These are phyloP conservation scores for Mus spicilegus DNA, from an alignment of 2,113 vertebrate species.

Conservation along the genomic window DNA sequence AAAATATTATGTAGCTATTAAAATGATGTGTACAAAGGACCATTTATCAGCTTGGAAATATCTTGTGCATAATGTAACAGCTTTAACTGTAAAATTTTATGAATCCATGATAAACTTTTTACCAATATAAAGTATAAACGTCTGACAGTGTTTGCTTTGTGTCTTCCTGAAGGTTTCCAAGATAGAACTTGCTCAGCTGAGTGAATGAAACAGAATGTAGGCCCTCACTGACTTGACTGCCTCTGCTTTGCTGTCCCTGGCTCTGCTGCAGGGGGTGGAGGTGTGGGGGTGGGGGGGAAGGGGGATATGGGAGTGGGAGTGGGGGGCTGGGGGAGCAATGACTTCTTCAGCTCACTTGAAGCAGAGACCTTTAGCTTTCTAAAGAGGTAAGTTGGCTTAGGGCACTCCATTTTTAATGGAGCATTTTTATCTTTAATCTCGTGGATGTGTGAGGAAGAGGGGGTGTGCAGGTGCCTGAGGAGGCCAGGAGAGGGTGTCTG, in stretches of 20 bases:
- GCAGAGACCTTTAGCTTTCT: neutral
- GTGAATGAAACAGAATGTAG: neutral
- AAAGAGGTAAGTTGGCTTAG: neutral
- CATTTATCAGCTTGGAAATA: slow-evolving; percentile 38
- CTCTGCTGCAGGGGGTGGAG: too few relatives aligned
- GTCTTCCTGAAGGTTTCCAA: slow-evolving; percentile 14
- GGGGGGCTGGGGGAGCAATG: neutral
- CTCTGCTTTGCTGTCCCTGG: neutral
- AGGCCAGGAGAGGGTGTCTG: neutral
- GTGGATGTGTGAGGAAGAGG: neutral
- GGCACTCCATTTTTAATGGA: neutral
- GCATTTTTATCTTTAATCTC: neutral
- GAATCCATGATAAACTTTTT: slow-evolving; percentile 3
- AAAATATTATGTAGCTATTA: neutral
- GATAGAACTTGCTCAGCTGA: neutral
- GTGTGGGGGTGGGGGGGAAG: too few relatives aligned
- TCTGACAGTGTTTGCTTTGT: neutral
- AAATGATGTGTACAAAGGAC: slow-evolving; percentile 28
- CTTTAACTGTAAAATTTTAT: slow-evolving; percentile 40
- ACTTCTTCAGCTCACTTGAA: neutral
- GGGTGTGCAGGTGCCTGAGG: neutral
- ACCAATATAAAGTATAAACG: slow-evolving; percentile 37
- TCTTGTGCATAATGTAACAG: neutral
- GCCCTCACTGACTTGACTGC: neutral
- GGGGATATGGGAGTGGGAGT: too few relatives aligned